These are phyloP conservation scores for Brachycybe producta DNA, from an alignment of 2,888 invertebrate species.

Conservation along the genomic window DNA sequence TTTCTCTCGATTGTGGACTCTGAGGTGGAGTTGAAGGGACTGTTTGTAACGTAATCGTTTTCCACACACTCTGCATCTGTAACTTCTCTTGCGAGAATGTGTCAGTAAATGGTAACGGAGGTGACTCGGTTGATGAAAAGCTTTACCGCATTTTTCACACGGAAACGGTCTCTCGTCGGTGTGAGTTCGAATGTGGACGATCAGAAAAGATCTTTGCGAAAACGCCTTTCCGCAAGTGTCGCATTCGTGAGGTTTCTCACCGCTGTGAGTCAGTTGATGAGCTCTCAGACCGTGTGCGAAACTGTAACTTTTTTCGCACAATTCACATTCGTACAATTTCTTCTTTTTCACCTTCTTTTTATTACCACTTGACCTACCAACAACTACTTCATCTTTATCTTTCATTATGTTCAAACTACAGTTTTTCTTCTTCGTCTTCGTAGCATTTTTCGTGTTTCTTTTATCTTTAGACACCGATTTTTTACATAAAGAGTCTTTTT, in stretches of 20 bases:
- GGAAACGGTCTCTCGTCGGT: slow-evolving; percentile 27
- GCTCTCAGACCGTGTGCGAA: slow-evolving; percentile 1
- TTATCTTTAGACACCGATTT: no score
- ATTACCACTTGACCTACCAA: no score
- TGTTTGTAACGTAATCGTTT: slow-evolving; percentile 29
- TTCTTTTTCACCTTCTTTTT: background rate
- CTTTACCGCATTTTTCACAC: slow-evolving; percentile 18
- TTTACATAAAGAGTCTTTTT: no score
- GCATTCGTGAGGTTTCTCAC: slow-evolving; percentile 16
- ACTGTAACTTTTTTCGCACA: background rate
- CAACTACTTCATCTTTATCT: no score
- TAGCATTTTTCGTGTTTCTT: no score
- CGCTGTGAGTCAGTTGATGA: background rate
- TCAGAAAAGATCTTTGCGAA: slow-evolving; percentile 25
- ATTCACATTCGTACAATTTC: background rate
- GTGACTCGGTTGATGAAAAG: slow-evolving; percentile 20
- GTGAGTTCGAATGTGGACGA: slow-evolving; percentile 29
- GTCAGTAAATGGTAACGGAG: slow-evolving; percentile 19
- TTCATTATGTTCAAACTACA: no score
- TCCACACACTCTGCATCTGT: slow-evolving; percentile 21
- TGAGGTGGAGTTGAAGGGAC: slow-evolving; percentile 31
- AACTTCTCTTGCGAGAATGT: slow-evolving; percentile 16
- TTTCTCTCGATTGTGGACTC: slow-evolving; percentile 29
- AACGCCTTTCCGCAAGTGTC: slow-evolving; percentile 15
- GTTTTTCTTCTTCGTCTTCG: no score